These are phyloP conservation scores for Apteryx mantelli DNA, from an alignment of 2,113 vertebrate species.

Conservation along the genomic window DNA sequence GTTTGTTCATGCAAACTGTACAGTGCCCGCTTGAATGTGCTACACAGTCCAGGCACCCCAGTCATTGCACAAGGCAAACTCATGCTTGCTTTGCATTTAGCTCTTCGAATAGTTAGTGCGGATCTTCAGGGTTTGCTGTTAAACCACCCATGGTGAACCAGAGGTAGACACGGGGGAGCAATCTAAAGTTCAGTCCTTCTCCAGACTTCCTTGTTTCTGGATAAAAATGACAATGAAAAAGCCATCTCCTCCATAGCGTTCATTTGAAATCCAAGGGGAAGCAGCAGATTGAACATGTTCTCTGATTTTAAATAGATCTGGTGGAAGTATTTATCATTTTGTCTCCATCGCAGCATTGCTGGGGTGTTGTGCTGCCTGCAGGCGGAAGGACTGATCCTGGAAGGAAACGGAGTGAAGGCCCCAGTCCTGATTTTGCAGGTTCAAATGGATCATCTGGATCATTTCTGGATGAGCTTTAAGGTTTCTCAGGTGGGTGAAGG, in stretches of 20 bases:
- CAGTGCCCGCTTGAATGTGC: neutral
- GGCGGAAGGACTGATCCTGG: neutral
- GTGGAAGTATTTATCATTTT: slow-evolving; percentile 32
- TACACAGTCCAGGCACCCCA: neutral
- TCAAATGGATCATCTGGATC: neutral
- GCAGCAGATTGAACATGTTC: neutral
- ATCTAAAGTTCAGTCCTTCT: neutral
- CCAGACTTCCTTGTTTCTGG: neutral
- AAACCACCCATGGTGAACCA: neutral
- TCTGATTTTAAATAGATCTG: slow-evolving; percentile 44
- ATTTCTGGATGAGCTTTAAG: neutral
- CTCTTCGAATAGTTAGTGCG: neutral
- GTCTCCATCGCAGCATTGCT: slow-evolving; percentile 9
- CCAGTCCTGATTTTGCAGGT: neutral
- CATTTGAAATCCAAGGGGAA: slow-evolving; percentile 26
- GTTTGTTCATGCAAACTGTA: neutral
- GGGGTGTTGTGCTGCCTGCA: slow-evolving; percentile 8
- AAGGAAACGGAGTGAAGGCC: neutral
- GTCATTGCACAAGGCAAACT: neutral
- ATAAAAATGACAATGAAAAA: neutral
- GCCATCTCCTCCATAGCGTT: neutral
- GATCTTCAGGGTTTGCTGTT: neutral
- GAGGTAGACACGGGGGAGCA: neutral
- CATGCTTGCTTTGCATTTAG: neutral
- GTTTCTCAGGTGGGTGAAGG: neutral